A percentile compares a stretch with the other conserved stretches of the same genome.
phyloP scores from a whole-genome alignment of 2,113 vertebrate species.

The Pardalotus punctatus region DNA sequence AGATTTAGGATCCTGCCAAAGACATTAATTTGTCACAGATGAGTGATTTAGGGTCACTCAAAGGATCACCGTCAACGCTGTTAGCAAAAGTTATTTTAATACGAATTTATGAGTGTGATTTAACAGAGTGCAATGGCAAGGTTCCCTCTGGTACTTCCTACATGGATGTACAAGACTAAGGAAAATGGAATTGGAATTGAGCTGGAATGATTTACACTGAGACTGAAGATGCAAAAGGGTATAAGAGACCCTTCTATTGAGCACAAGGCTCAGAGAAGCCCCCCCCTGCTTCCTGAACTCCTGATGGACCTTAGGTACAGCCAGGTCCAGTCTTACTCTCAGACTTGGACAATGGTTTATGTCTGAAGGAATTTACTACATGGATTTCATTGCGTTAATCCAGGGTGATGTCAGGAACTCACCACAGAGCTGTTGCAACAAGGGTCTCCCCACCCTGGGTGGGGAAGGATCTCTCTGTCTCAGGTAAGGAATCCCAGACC shows the following conservation, averaged over 20 bases:
- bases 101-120: not conserved
- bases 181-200: not conserved
- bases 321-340: not conserved
- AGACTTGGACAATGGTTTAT: not conserved
- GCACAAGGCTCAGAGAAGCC: not conserved
- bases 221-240: not conserved
- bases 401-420: not conserved
- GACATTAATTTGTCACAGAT: not conserved
- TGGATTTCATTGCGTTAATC: not conserved
- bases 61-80: accelerated
- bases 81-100: not conserved
- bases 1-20: not conserved
- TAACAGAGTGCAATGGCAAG: not conserved
- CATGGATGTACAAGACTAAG: not conserved
- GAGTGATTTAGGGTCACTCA: not conserved
- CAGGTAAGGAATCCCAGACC: not conserved
- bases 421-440: accelerated
- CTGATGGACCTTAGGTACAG: not conserved
- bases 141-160: not conserved
- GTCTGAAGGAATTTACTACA: not conserved
- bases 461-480: not conserved
- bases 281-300: not conserved
- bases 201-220: not conserved
- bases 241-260: not conserved
- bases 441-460: not conserved